Percentiles rank a stretch among this genome's conserved stretches.
Conservation (phyloP, 2,113 vertebrate species). For the Australoheros scitulus region DNA sequence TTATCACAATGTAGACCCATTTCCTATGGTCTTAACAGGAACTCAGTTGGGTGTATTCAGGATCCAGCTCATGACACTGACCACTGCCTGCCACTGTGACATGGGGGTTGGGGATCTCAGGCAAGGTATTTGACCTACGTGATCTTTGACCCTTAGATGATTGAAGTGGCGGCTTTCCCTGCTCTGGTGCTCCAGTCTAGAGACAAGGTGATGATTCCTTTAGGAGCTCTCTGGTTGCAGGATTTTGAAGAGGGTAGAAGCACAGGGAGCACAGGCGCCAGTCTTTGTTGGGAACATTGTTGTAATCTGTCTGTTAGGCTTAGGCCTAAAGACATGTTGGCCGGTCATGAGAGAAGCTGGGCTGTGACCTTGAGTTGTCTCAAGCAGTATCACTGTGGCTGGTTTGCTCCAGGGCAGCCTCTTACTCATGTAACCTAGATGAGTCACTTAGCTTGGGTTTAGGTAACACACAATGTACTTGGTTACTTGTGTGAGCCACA, state of each 20-base stretch:
- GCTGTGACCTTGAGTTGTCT: slow-evolving; percentile 73
- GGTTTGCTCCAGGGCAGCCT: slow-evolving; percentile 45
- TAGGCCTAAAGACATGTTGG: slow-evolving; percentile 68
- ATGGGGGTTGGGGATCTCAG: slow-evolving; percentile 65
- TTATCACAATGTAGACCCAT: slow-evolving; percentile 53
- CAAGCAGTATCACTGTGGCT: slow-evolving; percentile 51
- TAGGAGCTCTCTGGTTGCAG: slow-evolving; percentile 79
- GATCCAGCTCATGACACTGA: slow-evolving; percentile 75
- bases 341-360: slow-evolving; percentile 62
- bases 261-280: slow-evolving; percentile 66
- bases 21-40: slow-evolving; percentile 44
- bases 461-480: slow-evolving; percentile 40
- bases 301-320: slow-evolving; percentile 73
- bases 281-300: slow-evolving; percentile 70
- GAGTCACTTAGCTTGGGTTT: slow-evolving; percentile 57
- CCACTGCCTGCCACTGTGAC: slow-evolving; percentile 76
- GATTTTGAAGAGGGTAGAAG: slow-evolving; percentile 59
- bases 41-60: slow-evolving; percentile 50
- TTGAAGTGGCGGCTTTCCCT: slow-evolving; percentile 80
- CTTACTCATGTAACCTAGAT: slow-evolving; percentile 62
- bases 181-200: slow-evolving; percentile 72
- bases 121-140: slow-evolving; percentile 81
- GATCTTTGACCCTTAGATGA: slow-evolving; percentile 75
- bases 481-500: slow-evolving; percentile 33
- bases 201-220: slow-evolving; percentile 82